These are phyloP conservation scores for Ceyx margarethae DNA, from an alignment of 2,113 vertebrate species.

Conservation along the genomic window DNA sequence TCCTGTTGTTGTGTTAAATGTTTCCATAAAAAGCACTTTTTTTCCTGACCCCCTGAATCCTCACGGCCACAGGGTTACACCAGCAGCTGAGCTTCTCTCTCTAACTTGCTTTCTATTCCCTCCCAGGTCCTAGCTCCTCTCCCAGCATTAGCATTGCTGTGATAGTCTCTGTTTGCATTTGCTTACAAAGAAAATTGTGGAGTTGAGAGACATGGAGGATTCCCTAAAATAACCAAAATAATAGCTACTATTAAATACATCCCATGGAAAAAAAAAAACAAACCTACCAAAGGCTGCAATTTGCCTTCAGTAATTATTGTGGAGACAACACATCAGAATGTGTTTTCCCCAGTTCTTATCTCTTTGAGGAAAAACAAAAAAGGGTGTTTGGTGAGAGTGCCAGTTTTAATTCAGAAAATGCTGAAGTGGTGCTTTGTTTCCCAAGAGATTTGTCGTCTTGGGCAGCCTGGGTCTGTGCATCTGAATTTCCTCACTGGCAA, in stretches of 20 bases:
- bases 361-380: not conserved
- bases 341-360: not conserved
- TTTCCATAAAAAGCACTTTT: not conserved
- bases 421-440: not conserved
- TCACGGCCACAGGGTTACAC: not conserved
- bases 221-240: not conserved
- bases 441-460: not conserved
- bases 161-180: not conserved
- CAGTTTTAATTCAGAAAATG: not conserved
- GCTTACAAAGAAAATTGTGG: not conserved
- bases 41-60: not conserved
- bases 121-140: not conserved
- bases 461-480: not conserved
- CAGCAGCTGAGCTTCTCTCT: not conserved
- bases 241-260: not conserved
- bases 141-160: not conserved
- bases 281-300: not conserved
- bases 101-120: not conserved
- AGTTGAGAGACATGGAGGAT: not conserved
- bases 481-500: not conserved
- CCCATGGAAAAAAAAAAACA: not conserved
- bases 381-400: not conserved
- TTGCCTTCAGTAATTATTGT: not conserved
- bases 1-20: slow-evolving; percentile 13
- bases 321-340: not conserved